These are phyloP conservation scores for Ctenopoma kingsleyae DNA, from an alignment of 2,797 vertebrate species.

Conservation along the genomic window DNA sequence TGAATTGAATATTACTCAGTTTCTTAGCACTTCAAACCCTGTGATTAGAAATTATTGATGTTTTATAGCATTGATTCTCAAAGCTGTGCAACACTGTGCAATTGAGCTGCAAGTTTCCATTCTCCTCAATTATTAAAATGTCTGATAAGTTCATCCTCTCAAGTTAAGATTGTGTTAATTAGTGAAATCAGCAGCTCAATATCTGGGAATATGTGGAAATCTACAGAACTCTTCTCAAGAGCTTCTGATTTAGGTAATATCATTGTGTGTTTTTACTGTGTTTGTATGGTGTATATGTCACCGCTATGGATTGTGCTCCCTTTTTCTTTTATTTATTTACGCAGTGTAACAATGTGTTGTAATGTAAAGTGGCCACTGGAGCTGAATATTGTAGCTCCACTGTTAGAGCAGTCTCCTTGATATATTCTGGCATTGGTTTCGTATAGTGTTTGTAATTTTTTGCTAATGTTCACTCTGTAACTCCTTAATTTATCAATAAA, in stretches of 20 bases:
- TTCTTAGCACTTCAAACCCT: slow-evolving; percentile 9
- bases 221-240: neutral
- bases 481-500: neutral
- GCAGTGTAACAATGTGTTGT: slow-evolving; percentile 16
- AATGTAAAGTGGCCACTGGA: slow-evolving; percentile 13
- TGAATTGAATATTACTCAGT: neutral
- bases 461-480: neutral
- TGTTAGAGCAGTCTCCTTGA: neutral
- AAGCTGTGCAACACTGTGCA: slow-evolving; percentile 1
- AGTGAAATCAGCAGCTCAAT: neutral
- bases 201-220: neutral
- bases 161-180: slow-evolving; percentile 11
- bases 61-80: neutral
- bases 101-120: slow-evolving; percentile 1
- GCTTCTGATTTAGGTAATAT: slow-evolving; percentile 9
- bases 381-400: neutral
- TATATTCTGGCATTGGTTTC: neutral
- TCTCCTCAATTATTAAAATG: slow-evolving; percentile 3
- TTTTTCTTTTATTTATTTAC: neutral
- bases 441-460: neutral
- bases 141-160: slow-evolving; percentile 13
- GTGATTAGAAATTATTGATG: slow-evolving; percentile 2
- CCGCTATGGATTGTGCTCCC: neutral
- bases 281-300: neutral
- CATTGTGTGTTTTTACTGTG: neutral